Evolutionary conservation across 2,888 invertebrate species (phyloP).

Genomic region (Clusia tigrina): DNA sequence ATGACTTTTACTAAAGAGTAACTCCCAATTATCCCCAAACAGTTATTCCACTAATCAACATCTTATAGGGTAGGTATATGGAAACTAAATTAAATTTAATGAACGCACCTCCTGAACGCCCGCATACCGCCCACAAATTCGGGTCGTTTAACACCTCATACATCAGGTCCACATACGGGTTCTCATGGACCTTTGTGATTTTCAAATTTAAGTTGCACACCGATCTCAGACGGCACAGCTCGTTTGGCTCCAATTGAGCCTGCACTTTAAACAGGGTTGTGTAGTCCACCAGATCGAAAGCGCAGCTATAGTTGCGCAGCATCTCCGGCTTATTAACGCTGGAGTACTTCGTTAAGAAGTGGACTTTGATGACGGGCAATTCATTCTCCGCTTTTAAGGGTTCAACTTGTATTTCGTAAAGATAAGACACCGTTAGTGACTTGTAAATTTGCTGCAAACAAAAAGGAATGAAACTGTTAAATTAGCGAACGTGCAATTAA

Average conservation of each 20-base stretch:
- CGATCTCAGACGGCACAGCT: slow-evolving; percentile 88
- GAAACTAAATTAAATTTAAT: not conserved
- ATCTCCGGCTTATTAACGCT: slow-evolving; percentile 52
- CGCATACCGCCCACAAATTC: slow-evolving; percentile 92
- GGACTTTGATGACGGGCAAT: slow-evolving; percentile 70
- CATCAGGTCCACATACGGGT: slow-evolving; percentile 72
- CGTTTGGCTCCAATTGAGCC: slow-evolving; percentile 75
- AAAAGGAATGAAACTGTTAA: not conserved
- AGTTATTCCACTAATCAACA: no score
- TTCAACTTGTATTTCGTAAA: slow-evolving; percentile 81
- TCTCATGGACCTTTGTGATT: slow-evolving; percentile 70
- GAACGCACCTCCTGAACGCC: slow-evolving; percentile 80
- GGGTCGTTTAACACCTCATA: slow-evolving; percentile 94
- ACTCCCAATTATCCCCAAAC: no score
- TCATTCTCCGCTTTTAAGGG: slow-evolving; percentile 70
- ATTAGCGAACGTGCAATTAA: not conserved
- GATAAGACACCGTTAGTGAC: slow-evolving; percentile 79
- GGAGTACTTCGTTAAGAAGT: slow-evolving; percentile 72
- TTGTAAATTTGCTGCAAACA: slow-evolving; percentile 72
- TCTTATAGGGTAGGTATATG: no score
- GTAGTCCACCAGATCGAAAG: slow-evolving; percentile 83
- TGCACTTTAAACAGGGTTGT: slow-evolving; percentile 84
- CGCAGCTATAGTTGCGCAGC: slow-evolving; percentile 69
- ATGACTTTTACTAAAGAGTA: no score
- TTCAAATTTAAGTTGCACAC: slow-evolving; percentile 84